A percentile compares a stretch with the other conserved stretches of the same genome.
phyloP scores from a whole-genome alignment of 1,140 invertebrate genomes.

The Caenorhabditis brenneri region DNA sequence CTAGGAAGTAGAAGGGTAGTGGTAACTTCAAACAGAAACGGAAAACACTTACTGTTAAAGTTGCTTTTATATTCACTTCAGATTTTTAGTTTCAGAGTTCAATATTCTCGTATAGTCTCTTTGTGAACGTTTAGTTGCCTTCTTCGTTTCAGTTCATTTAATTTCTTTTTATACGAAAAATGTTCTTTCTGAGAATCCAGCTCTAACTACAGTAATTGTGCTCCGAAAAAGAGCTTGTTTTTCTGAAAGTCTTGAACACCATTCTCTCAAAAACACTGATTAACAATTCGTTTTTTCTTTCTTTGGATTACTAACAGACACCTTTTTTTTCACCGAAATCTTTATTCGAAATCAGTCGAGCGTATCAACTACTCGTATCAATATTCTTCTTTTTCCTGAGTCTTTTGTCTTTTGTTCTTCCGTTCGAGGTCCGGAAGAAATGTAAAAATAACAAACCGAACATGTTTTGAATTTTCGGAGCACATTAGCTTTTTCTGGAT shows the following conservation, averaged over 20 bases:
- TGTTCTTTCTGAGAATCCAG: no score
- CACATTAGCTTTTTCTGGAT: not conserved
- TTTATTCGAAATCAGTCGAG: constrained; percentile 16
- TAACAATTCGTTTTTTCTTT: constrained; percentile 26
- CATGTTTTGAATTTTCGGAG: not conserved
- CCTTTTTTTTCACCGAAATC: not conserved
- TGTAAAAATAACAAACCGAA: constrained; percentile 28
- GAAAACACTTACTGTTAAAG: no score
- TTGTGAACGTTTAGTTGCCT: no score
- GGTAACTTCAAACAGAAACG: not conserved
- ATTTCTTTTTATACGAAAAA: no score
- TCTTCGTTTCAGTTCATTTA: no score
- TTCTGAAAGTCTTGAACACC: constrained; percentile 14
- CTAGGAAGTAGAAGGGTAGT: no score
- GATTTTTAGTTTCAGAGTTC: no score
- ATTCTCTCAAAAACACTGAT: constrained; percentile 1
- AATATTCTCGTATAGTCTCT: not conserved
- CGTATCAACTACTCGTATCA: not conserved
- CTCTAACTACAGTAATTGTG: not conserved
- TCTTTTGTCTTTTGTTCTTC: not conserved
- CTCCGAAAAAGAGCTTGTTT: not conserved
- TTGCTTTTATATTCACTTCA: no score
- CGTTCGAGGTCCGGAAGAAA: not conserved
- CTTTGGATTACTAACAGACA: not conserved
- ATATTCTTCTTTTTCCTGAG: not conserved